phyloP scores from a whole-genome alignment of 2,888 invertebrate genomes.

The Eilema sororculum region DNA sequence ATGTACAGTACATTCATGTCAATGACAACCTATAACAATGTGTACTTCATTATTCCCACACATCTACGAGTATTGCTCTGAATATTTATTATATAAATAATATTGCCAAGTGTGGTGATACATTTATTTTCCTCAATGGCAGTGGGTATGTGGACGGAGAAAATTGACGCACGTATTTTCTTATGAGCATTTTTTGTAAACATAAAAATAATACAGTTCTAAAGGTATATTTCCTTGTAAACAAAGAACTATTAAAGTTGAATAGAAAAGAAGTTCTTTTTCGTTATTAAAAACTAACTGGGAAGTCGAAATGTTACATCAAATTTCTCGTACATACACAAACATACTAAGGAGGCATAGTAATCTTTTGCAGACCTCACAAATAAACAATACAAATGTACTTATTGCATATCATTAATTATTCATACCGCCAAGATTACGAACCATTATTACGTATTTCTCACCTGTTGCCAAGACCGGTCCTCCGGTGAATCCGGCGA shows the following conservation, averaged over 20 bases:
- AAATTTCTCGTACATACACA: not conserved
- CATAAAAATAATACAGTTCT: not conserved
- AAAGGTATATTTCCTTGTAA: not conserved
- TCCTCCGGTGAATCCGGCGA: too few relatives aligned
- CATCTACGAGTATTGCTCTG: slow-evolving; percentile 10
- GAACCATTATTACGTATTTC: not conserved
- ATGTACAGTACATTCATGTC: slow-evolving; percentile 14
- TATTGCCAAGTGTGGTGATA: not conserved
- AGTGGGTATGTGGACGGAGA: not conserved
- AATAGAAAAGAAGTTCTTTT: not conserved
- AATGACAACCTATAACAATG: slow-evolving; percentile 21
- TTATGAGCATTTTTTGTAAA: not conserved
- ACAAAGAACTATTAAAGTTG: not conserved
- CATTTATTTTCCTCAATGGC: slow-evolving; percentile 12
- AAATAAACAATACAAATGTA: not conserved
- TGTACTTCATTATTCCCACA: slow-evolving; percentile 12
- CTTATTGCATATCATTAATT: not conserved
- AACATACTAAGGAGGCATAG: not conserved
- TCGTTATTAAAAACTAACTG: too few relatives aligned
- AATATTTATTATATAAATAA: slow-evolving; percentile 14
- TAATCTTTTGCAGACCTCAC: not conserved
- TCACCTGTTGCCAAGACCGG: too few relatives aligned
- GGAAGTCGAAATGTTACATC: too few relatives aligned
- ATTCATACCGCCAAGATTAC: not conserved
- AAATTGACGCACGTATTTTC: not conserved